Evolutionary conservation across 2,888 invertebrate genomes (phyloP).

Genomic region (Drosophila aldrichi): DNA sequence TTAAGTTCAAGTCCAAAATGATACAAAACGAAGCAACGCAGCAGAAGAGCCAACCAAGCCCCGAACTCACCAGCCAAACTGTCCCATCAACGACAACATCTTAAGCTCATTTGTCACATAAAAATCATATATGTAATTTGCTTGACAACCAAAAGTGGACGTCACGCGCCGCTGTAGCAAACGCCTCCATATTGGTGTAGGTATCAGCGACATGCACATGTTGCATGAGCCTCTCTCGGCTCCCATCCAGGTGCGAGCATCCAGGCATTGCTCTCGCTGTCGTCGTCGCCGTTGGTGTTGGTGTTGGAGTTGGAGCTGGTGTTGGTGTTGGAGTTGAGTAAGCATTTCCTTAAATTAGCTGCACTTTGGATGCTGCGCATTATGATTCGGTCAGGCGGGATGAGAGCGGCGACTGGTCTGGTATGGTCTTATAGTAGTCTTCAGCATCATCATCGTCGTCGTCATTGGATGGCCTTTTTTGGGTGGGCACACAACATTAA

Average conservation of each 20-base stretch:
- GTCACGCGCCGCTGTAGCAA: conserved; percentile 73
- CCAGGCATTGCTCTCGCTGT: conserved; percentile 3
- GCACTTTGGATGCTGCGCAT: conserved; percentile 69
- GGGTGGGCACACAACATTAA: conserved; percentile 71
- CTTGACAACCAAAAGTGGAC: conserved; percentile 81
- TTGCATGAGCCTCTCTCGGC: conserved; percentile 25
- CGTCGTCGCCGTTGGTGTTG: background rate
- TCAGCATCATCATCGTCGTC: background rate
- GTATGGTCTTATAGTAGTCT: conserved; percentile 33
- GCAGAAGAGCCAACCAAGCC: conserved; percentile 19
- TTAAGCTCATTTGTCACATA: conserved; percentile 80
- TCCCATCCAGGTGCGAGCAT: conserved; percentile 16
- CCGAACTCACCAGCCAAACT: conserved; percentile 50
- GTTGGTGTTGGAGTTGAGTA: conserved; percentile 56
- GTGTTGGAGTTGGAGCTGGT: background rate
- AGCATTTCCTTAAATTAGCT: conserved; percentile 80
- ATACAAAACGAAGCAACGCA: conserved; percentile 30
- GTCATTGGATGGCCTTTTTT: conserved; percentile 67
- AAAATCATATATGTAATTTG: conserved; percentile 81
- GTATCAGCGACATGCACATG: conserved; percentile 42
- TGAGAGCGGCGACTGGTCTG: conserved; percentile 1
- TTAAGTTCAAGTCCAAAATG: conserved; percentile 7
- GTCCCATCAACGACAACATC: conserved; percentile 71
- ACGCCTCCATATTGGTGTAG: conserved; percentile 79
- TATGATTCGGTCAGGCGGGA: conserved; percentile 36